These are phyloP conservation scores for Isoperla grammatica DNA, from an alignment of 2,888 invertebrate genomes.

Conservation along the genomic window DNA sequence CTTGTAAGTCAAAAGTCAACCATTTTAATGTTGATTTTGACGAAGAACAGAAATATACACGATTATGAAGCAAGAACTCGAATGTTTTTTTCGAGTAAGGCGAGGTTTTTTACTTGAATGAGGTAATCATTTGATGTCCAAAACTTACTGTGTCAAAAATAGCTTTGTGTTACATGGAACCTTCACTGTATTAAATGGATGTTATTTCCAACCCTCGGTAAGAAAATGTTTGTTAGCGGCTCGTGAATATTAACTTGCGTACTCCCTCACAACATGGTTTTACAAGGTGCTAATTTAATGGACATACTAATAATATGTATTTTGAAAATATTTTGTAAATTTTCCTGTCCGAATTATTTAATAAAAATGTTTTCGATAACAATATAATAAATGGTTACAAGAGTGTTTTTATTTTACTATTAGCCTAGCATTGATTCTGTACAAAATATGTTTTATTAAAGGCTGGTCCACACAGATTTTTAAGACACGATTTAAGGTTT, in stretches of 20 bases:
- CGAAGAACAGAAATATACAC: neutral
- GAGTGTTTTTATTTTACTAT: too few relatives aligned
- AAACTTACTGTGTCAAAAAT: neutral
- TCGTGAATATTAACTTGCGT: neutral
- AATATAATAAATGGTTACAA: neutral
- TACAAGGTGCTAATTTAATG: constrained; percentile 21
- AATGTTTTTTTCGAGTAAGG: neutral
- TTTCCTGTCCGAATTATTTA: constrained; percentile 27
- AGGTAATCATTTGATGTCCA: neutral
- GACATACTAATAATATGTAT: constrained; percentile 19
- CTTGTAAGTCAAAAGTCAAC: too few relatives aligned
- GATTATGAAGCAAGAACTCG: neutral
- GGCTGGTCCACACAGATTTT: too few relatives aligned
- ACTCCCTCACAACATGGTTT: constrained; percentile 12
- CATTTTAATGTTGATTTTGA: neutral
- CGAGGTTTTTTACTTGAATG: too few relatives aligned
- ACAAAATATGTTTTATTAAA: too few relatives aligned
- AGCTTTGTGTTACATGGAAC: constrained; percentile 6
- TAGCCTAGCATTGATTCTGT: too few relatives aligned
- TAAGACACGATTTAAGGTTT: too few relatives aligned
- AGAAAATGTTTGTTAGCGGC: too few relatives aligned
- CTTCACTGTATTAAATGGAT: neutral
- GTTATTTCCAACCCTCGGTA: too few relatives aligned
- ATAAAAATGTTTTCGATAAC: constrained; percentile 22
- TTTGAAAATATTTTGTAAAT: constrained; percentile 25